Evolutionary conservation across 2,113 vertebrate genomes (phyloP).

Genomic region (Tretioscincus oriximinensis): DNA sequence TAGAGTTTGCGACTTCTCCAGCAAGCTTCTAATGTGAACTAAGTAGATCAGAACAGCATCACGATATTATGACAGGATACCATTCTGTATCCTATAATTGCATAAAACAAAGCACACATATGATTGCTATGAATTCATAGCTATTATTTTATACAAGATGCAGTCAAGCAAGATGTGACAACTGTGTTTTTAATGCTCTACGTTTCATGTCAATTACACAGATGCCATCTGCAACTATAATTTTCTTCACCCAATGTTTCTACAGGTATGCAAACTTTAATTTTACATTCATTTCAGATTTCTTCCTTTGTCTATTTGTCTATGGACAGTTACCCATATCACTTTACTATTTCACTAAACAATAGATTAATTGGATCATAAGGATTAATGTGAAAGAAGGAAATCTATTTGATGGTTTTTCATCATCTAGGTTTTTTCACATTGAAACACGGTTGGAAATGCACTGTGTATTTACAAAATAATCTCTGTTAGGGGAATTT

Average conservation of each 20-base stretch:
- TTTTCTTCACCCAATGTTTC: not conserved
- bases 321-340: not conserved
- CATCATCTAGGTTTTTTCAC: not conserved
- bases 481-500: not conserved
- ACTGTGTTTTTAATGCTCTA: not conserved
- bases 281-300: not conserved
- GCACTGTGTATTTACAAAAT: not conserved
- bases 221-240: not conserved
- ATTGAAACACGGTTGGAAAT: not conserved
- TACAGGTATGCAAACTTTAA: not conserved
- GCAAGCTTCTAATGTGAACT: not conserved
- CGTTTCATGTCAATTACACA: too few species aligned
- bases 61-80: not conserved
- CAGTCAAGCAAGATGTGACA: not conserved
- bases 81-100: not conserved
- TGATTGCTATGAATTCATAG: not conserved
- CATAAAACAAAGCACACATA: not conserved
- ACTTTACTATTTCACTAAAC: slow-evolving; percentile 5
- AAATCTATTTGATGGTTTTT: slow-evolving; percentile 7
- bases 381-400: slow-evolving; percentile 17
- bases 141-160: not conserved
- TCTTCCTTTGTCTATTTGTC: not conserved
- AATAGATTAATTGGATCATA: not conserved
- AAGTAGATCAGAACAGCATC: not conserved
- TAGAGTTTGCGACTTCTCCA: not conserved